Evolutionary conservation across 2,797 vertebrate species (phyloP).

Genomic region (Gymnoscopelus microlampas): DNA sequence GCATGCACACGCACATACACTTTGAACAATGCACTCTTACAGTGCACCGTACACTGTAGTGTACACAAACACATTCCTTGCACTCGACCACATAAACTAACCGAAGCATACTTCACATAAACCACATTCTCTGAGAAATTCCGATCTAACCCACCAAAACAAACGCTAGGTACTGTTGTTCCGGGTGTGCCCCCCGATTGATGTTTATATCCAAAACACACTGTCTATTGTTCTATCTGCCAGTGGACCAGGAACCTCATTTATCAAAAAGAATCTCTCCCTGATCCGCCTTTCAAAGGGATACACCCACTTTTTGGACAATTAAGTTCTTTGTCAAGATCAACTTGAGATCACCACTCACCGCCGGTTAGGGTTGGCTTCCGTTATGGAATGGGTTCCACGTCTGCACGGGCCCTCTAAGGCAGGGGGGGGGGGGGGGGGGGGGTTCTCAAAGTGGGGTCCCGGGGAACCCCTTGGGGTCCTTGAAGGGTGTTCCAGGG

Average conservation of each 20-base stretch:
- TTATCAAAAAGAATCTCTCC: conserved; percentile 29
- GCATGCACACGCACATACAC: conserved; percentile 20
- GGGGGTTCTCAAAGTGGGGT: too few relatives aligned
- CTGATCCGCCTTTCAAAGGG: conserved; percentile 39
- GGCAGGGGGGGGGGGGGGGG: too few relatives aligned
- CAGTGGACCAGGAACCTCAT: conserved; percentile 23
- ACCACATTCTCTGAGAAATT: conserved; percentile 54
- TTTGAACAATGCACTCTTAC: conserved; percentile 6
- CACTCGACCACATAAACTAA: conserved; percentile 44
- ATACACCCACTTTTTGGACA: conserved; percentile 27
- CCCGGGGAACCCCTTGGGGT: too few relatives aligned
- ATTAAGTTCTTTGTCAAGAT: conserved; percentile 17
- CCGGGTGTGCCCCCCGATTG: conserved; percentile 18
- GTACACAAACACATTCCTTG: too few relatives aligned
- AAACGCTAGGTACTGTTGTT: conserved; percentile 18
- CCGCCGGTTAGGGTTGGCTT: too few relatives aligned
- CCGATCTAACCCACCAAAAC: conserved; percentile 48
- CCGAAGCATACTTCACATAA: conserved; percentile 52
- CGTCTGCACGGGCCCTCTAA: too few relatives aligned
- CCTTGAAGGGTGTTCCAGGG: too few relatives aligned
- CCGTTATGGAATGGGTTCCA: too few relatives aligned
- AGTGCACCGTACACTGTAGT: conserved; percentile 36
- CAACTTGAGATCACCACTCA: too few relatives aligned
- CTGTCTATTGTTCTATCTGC: conserved; percentile 45
- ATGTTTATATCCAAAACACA: conserved; percentile 57